Conservation (phyloP, 2,888 invertebrate species). For the Tenthredo notha region DNA sequence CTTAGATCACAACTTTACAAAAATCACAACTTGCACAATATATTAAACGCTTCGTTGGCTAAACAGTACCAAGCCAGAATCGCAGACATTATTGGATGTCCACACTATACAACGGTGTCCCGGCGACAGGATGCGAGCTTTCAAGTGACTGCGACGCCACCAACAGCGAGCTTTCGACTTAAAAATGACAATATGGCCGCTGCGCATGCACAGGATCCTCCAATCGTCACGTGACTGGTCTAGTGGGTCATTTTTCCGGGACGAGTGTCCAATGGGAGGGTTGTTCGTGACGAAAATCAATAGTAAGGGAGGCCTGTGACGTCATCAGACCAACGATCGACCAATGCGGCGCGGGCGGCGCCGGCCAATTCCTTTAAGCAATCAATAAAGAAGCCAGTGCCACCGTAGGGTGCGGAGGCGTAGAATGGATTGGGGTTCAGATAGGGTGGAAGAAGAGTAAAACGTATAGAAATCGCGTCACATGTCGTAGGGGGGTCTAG, state of each 20-base stretch:
- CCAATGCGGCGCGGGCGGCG: conserved; percentile 75
- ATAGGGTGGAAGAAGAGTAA: conserved; percentile 30
- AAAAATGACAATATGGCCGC: conserved; percentile 57
- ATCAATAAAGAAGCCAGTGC: conserved; percentile 70
- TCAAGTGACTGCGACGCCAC: conserved; percentile 41
- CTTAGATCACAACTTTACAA: conserved; percentile 22
- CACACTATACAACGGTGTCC: conserved; percentile 58
- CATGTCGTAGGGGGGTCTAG: conserved; percentile 16
- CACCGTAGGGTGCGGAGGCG: conserved; percentile 45
- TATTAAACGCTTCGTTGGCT: conserved; percentile 45
- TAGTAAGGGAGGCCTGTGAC: conserved; percentile 60
- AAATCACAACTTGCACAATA: conserved; percentile 54
- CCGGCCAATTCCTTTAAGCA: conserved; percentile 73
- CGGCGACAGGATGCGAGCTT: conserved; percentile 55
- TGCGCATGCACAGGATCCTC: conserved; percentile 48
- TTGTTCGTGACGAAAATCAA: conserved; percentile 71
- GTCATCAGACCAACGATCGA: conserved; percentile 69
- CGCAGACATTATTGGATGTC: conserved; percentile 70
- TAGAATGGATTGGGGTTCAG: conserved; percentile 22
- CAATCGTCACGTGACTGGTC: conserved; percentile 56
- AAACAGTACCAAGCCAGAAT: conserved; percentile 61
- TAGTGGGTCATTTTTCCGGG: conserved; percentile 60
- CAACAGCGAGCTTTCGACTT: conserved; percentile 45
- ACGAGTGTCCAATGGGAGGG: conserved; percentile 67
- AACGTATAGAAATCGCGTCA: conserved; percentile 48